phyloP scores from a whole-genome alignment of 2,113 vertebrate genomes.

The Rhabdomys dilectus region DNA sequence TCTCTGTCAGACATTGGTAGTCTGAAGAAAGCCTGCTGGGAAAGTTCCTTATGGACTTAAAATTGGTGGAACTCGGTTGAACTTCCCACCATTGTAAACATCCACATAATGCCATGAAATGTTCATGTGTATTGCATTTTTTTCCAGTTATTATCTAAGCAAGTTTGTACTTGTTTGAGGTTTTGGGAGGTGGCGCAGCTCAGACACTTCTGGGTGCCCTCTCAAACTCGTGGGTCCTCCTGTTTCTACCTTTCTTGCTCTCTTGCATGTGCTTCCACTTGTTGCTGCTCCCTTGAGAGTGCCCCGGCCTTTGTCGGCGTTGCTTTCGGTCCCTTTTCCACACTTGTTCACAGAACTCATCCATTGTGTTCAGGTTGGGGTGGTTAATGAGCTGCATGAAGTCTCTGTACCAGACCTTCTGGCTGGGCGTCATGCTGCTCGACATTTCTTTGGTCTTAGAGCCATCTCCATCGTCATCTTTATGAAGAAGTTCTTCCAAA shows the following conservation, averaged over 20 bases:
- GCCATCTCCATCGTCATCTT: conserved; percentile 87
- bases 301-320: conserved; percentile 92
- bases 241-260: conserved; percentile 97
- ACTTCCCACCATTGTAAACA: conserved; percentile 91
- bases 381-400: conserved; percentile 98
- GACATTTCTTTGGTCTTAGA: conserved; percentile 87
- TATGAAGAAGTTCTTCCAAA: conserved; percentile 95
- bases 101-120: conserved; percentile 91
- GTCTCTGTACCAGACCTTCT: conserved; percentile 99
- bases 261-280: conserved; percentile 99
- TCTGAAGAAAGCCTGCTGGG: conserved; percentile 79
- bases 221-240: conserved; percentile 99
- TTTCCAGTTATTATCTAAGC: conserved; percentile 92
- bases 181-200: conserved; percentile 89
- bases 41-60: conserved; percentile 86
- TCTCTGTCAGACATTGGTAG: conserved; percentile 77
- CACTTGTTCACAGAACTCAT: conserved; percentile 99
- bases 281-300: conserved; percentile 88
- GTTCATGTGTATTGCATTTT: conserved; percentile 92
- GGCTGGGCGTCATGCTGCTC: conserved; percentile 89
- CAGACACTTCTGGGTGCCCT: conserved; percentile 98
- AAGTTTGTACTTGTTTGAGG: conserved; percentile 89
- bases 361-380: conserved; percentile 96
- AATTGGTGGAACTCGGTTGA: conserved; percentile 85
- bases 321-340: conserved; percentile 98